Evolutionary conservation across 1,140 invertebrate genomes (phyloP).

Genomic region (Paraescarpia echinospica): DNA sequence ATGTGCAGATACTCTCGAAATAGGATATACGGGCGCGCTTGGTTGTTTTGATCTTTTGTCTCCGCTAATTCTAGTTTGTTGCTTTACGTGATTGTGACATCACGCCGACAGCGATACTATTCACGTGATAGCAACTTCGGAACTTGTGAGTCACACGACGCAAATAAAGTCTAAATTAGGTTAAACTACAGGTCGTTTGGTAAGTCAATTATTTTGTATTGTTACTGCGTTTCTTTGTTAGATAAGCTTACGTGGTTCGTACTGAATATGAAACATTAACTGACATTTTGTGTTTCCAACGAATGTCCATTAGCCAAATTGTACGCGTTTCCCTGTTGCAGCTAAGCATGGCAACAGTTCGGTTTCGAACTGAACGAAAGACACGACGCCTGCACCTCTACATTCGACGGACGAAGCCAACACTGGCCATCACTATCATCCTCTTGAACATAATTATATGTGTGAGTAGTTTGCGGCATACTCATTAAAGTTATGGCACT

Average conservation of each 20-base stretch:
- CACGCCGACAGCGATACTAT: too few species aligned
- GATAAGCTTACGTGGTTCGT: not conserved
- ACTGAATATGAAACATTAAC: not conserved
- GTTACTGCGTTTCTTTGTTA: not conserved
- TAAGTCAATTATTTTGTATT: not conserved
- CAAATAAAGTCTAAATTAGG: too few species aligned
- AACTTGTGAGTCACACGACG: not conserved
- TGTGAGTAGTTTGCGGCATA: not conserved
- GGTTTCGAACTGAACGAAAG: not conserved
- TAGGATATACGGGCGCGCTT: too few species aligned
- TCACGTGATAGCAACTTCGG: too few species aligned
- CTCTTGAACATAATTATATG: constrained; percentile 15
- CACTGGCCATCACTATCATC: constrained; percentile 34
- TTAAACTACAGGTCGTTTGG: too few species aligned
- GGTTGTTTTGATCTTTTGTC: too few species aligned
- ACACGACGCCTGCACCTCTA: not conserved
- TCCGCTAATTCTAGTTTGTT: too few species aligned
- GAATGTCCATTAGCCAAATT: not conserved
- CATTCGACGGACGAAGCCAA: not conserved
- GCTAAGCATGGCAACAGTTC: not conserved
- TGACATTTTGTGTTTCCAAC: not conserved
- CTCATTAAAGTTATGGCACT: not conserved
- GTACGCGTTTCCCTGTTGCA: not conserved
- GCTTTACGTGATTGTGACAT: too few species aligned
- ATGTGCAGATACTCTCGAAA: too few species aligned